phyloP scores from a whole-genome alignment of 2,888 invertebrate species.

The Uropetala carovei region DNA sequence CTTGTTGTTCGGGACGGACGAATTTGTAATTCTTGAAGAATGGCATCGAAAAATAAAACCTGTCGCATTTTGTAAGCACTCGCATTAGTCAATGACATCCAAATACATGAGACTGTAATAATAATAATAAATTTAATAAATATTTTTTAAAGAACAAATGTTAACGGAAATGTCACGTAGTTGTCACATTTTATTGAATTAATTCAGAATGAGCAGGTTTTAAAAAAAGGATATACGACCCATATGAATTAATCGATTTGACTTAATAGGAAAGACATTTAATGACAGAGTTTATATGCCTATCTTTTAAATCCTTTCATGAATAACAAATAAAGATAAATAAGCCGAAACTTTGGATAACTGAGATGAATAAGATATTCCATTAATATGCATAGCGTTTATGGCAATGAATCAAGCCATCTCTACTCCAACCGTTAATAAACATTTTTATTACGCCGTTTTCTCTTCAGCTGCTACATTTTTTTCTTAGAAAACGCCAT shows the following conservation, averaged over 20 bases:
- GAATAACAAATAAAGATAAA: too few relatives aligned
- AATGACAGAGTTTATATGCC: too few relatives aligned
- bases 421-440: too few relatives aligned
- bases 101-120: neutral
- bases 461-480: too few relatives aligned
- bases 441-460: too few relatives aligned
- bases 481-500: too few relatives aligned
- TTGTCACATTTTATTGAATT: neutral
- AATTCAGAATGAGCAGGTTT: neutral
- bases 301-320: too few relatives aligned
- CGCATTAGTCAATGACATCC: neutral
- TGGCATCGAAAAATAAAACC: constrained; percentile 10
- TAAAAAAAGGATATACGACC: neutral
- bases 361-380: too few relatives aligned
- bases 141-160: neutral
- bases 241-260: neutral
- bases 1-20: neutral
- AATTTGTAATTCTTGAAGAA: neutral
- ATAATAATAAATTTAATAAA: neutral
- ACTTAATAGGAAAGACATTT: too few relatives aligned
- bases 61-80: neutral
- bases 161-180: neutral
- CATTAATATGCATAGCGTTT: too few relatives aligned
- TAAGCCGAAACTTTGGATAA: too few relatives aligned
- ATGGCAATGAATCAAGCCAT: too few relatives aligned